phyloP scores from a whole-genome alignment of 2,797 vertebrate species.

The Enteromius anoplus region DNA sequence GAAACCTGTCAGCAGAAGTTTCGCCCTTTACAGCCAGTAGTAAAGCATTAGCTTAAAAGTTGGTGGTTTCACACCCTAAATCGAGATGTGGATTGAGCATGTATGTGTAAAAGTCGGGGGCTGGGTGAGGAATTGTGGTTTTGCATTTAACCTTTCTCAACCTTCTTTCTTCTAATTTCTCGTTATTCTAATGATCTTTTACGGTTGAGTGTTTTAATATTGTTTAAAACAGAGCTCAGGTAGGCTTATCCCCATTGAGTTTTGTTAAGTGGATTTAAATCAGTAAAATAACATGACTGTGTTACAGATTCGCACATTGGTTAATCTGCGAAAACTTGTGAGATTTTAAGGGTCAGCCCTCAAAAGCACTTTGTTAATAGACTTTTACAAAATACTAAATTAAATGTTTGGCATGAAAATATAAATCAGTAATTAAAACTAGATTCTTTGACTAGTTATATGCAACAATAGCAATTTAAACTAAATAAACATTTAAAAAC shows the following conservation, averaged over 20 bases:
- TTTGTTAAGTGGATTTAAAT: constrained; percentile 27
- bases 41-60: constrained; percentile 50
- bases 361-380: neutral
- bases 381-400: neutral
- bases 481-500: neutral
- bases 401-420: neutral
- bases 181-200: constrained; percentile 41
- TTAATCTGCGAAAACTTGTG: neutral
- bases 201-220: constrained; percentile 21
- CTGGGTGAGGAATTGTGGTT: neutral
- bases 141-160: constrained; percentile 47
- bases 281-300: neutral
- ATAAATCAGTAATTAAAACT: neutral
- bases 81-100: constrained; percentile 40
- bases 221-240: constrained; percentile 19
- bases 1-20: constrained; percentile 33
- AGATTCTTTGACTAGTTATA: neutral
- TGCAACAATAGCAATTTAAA: neutral
- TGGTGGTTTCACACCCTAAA: constrained; percentile 30
- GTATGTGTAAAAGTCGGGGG: neutral
- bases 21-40: constrained; percentile 31
- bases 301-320: constrained; percentile 1
- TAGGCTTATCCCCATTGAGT: neutral
- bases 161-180: constrained; percentile 56
- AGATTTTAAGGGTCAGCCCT: neutral